Evolutionary conservation across 2,888 invertebrate genomes (phyloP).

Genomic region (Campoletis raptor): DNA sequence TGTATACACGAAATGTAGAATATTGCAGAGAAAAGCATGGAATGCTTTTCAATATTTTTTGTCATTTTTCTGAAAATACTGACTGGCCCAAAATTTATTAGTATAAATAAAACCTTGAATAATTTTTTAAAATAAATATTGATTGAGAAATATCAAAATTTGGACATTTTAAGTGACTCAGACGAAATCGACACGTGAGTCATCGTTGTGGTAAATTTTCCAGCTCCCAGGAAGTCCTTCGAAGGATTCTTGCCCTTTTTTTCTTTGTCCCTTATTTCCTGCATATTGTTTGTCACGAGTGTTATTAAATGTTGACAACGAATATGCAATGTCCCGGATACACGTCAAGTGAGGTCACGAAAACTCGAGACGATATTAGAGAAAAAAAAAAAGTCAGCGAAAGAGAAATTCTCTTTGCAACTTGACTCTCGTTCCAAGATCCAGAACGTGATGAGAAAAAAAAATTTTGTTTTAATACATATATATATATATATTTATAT

Average conservation of each 20-base stretch:
- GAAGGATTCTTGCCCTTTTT: neutral
- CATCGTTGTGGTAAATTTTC: neutral
- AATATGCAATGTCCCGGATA: slow-evolving; percentile 10
- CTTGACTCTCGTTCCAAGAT: slow-evolving; percentile 39
- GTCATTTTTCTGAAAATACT: neutral
- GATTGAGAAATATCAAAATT: neutral
- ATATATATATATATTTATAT: slow-evolving; percentile 7
- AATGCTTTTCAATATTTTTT: slow-evolving; percentile 52
- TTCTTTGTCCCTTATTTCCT: neutral
- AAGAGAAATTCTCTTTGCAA: slow-evolving; percentile 23
- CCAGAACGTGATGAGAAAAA: neutral
- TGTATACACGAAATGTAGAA: slow-evolving; percentile 32
- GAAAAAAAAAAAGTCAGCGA: slow-evolving; percentile 12
- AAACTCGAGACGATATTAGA: neutral
- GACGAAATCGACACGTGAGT: neutral
- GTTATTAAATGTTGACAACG: neutral
- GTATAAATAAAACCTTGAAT: neutral
- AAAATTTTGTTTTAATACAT: neutral
- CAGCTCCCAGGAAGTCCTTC: neutral
- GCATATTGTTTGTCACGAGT: neutral
- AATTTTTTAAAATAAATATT: neutral
- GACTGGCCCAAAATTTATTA: neutral
- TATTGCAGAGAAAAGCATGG: too few species aligned
- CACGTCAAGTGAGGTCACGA: slow-evolving; percentile 29
- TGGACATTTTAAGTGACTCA: neutral